These are phyloP conservation scores for zebrafish (Danio rerio) DNA, from an alignment of 2,113 vertebrate genomes.

Conservation along the genomic window DNA sequence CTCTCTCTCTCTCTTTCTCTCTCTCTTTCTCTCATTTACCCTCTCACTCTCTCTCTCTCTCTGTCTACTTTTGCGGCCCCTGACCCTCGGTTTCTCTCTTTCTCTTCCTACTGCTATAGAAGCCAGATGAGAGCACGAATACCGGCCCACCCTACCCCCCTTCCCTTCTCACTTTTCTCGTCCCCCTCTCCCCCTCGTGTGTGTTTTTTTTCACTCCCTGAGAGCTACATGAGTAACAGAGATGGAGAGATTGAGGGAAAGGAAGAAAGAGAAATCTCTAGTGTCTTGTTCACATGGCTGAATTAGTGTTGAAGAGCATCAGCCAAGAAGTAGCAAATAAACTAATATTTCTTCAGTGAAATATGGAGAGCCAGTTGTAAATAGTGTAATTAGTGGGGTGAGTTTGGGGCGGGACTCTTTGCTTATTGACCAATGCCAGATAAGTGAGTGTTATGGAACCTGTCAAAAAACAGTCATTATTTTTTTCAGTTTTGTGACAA, in stretches of 20 bases:
- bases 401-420: background rate
- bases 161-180: slow-evolving; percentile 38
- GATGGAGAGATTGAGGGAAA: slow-evolving; percentile 28
- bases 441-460: background rate
- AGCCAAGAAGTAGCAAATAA: background rate
- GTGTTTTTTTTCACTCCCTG: slow-evolving; percentile 34
- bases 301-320: slow-evolving; percentile 28
- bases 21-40: slow-evolving; percentile 26
- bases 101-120: slow-evolving; percentile 36
- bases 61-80: slow-evolving; percentile 39
- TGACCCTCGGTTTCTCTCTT: slow-evolving; percentile 40
- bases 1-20: background rate
- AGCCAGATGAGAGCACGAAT: slow-evolving; percentile 56
- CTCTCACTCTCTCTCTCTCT: background rate
- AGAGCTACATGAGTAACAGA: slow-evolving; percentile 47
- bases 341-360: background rate
- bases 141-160: slow-evolving; percentile 39
- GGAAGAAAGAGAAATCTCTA: slow-evolving; percentile 42
- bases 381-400: background rate
- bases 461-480: background rate
- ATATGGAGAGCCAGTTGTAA: background rate
- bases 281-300: slow-evolving; percentile 49
- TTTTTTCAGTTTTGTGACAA: background rate
- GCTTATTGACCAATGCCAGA: background rate
- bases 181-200: slow-evolving; percentile 20